Evolutionary conservation across 2,888 invertebrate genomes (phyloP).

Genomic region (Steromphala cineraria): DNA sequence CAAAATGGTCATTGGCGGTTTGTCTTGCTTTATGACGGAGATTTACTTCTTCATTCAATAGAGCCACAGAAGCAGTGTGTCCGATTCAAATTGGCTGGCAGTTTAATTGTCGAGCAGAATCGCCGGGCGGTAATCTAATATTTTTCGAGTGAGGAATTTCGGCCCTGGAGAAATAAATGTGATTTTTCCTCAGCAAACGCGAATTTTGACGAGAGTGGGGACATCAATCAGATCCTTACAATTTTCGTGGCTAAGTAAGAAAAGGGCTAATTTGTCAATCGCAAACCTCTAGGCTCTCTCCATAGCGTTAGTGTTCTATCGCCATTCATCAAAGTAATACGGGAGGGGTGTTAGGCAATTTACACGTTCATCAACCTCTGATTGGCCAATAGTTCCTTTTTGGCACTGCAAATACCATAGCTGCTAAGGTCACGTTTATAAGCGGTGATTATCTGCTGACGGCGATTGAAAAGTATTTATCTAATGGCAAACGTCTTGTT

Average conservation of each 20-base stretch:
- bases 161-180: background rate
- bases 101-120: constrained; percentile 3
- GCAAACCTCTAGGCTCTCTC: background rate
- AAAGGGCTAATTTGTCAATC: constrained; percentile 10
- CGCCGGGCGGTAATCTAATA: constrained; percentile 9
- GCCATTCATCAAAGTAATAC: constrained; percentile 19
- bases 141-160: background rate
- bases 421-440: constrained; percentile 15
- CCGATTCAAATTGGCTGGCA: background rate
- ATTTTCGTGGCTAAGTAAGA: background rate
- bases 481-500: constrained; percentile 1
- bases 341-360: constrained; percentile 12
- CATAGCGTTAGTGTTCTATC: background rate
- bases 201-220: constrained; percentile 6
- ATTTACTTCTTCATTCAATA: too few species aligned
- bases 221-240: constrained; percentile 13
- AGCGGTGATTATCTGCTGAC: background rate
- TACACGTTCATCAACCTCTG: constrained; percentile 9
- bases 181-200: background rate
- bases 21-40: background rate
- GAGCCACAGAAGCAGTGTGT: too few species aligned
- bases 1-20: background rate
- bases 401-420: background rate
- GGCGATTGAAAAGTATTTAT: constrained; percentile 14
- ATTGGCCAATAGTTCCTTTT: background rate